A percentile compares a stretch with the other conserved stretches of the same genome.
phyloP scores from a whole-genome alignment of 2,113 vertebrate species.

The Propithecus coquereli region DNA sequence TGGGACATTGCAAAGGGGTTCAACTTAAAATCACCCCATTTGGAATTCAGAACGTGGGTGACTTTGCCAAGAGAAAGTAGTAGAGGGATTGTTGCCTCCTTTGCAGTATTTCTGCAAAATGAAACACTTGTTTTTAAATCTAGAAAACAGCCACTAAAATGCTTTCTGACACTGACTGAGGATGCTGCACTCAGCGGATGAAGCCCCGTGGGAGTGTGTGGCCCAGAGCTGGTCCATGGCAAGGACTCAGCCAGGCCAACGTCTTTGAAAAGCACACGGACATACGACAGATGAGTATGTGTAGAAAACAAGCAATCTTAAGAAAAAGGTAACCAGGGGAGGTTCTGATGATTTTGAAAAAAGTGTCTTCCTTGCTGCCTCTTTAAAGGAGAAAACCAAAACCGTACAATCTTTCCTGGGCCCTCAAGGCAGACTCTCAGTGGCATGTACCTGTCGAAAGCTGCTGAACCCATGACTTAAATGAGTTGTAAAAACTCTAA shows the following conservation, averaged over 20 bases:
- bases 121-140: not conserved
- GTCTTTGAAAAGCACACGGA: not conserved
- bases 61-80: not conserved
- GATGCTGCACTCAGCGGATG: too few species aligned
- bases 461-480: fast-evolving
- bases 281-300: not conserved
- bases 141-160: not conserved
- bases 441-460: not conserved
- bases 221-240: not conserved
- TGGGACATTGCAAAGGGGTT: not conserved
- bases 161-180: not conserved
- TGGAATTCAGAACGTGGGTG: not conserved
- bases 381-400: not conserved
- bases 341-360: not conserved
- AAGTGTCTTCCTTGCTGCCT: not conserved
- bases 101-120: not conserved
- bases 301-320: not conserved
- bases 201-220: too few species aligned
- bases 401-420: not conserved
- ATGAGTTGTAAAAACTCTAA: too few species aligned
- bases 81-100: not conserved
- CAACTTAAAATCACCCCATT: not conserved
- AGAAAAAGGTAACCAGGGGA: not conserved
- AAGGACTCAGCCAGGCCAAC: not conserved
- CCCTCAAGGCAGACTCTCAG: too few species aligned